Conservation (phyloP, 2,888 invertebrate genomes). For the Atethmia centrago region DNA sequence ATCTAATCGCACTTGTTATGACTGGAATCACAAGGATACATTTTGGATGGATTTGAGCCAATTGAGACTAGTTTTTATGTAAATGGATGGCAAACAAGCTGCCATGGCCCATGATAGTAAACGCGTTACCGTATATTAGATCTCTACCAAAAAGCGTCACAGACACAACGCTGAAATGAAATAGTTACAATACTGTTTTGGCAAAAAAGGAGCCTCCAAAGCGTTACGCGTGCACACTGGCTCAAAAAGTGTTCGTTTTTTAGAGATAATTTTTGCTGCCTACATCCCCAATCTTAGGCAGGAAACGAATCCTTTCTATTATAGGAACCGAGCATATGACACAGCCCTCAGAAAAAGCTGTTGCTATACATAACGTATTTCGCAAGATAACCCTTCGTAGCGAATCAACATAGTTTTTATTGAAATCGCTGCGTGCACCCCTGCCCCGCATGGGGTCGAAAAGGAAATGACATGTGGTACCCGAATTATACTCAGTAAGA, state of each 20-base stretch:
- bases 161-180: background rate
- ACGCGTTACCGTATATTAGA: background rate
- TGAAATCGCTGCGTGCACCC: conserved; percentile 71
- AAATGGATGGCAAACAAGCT: background rate
- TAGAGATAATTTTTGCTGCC: background rate
- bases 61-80: background rate
- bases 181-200: background rate
- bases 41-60: conserved; percentile 20
- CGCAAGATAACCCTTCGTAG: conserved; percentile 77
- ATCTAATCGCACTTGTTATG: conserved; percentile 38
- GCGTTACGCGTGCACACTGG: background rate
- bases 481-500: conserved; percentile 79
- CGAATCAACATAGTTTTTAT: conserved; percentile 71
- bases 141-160: background rate
- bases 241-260: background rate
- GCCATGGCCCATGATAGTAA: background rate
- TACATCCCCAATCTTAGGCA: background rate
- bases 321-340: background rate
- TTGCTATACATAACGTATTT: conserved; percentile 36
- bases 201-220: background rate
- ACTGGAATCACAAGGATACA: background rate
- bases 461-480: conserved; percentile 90
- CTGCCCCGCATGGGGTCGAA: conserved; percentile 80
- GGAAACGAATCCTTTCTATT: background rate
- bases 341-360: background rate